Conservation (phyloP, 2,888 invertebrate species). For the Tetragonisca angustula region DNA sequence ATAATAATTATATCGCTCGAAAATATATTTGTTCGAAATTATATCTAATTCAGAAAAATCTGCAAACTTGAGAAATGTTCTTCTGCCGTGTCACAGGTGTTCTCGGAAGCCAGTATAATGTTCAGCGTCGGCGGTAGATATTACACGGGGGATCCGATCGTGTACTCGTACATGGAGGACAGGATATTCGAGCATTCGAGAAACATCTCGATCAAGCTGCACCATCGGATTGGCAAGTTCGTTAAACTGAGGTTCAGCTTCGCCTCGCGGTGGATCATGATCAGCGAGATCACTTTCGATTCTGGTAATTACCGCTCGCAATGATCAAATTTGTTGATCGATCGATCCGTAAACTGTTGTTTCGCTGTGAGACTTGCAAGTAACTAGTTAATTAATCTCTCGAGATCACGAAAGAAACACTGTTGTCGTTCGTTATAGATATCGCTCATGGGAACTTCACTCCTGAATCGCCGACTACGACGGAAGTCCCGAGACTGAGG, state of each 20-base stretch:
- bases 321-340: not conserved
- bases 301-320: constrained; percentile 86
- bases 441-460: constrained; percentile 86
- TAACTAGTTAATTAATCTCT: not conserved
- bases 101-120: constrained; percentile 91
- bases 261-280: constrained; percentile 93
- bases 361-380: no score
- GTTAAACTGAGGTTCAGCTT: constrained; percentile 92
- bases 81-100: constrained; percentile 86
- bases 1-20: no score
- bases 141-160: constrained; percentile 91
- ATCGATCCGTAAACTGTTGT: no score
- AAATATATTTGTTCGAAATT: not conserved
- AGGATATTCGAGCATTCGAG: constrained; percentile 92
- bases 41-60: not conserved
- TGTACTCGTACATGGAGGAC: constrained; percentile 90
- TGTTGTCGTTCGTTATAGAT: constrained; percentile 80
- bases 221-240: constrained; percentile 92
- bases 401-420: constrained; percentile 15
- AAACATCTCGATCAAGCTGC: constrained; percentile 92
- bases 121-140: constrained; percentile 93
- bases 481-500: constrained; percentile 80
- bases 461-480: constrained; percentile 84
- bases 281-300: constrained; percentile 95
- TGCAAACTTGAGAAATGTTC: not conserved